Base-by-base conservation (phyloP, 2,113 vertebrate genomes). In the Colistium nudipinnis region DNA sequence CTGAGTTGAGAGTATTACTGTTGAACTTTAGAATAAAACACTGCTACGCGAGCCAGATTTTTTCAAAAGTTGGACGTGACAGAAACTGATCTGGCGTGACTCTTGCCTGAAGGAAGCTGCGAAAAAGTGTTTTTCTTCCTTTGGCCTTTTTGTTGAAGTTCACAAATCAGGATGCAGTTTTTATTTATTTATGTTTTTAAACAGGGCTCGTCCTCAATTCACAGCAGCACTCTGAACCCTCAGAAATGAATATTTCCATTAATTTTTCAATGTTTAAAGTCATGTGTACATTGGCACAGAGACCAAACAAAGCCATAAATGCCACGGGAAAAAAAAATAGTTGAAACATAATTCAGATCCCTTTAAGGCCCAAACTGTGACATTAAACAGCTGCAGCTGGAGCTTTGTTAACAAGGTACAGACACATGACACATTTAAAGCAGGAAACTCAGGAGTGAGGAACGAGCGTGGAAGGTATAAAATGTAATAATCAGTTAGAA, bases 231-330 rank as follows among this genome's bases (percentile, higher is more conserved):
- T 39, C 17, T 28, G 7, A 2, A 53, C 54, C 31, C 7, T 24
- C 17, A 33, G 54, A 64, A 74, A 69, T 10, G 49, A 61, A 62
- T 11, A 48, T 60, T 73, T 59, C 19, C 25, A 49, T 62, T 33
- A 9, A 60, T 45, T 59, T 52, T 28, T 59, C 35, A 20, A 70
- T 31, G 9, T 27, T 30, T 63, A 20, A 36, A 39, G 41, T 39
- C 39, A n/a, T 82, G 62, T 81, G 27, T 83, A 75, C 43, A 41
- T 57, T 81, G 77, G 66, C 62, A 47, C n/a, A 59, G 38, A 57
- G 17, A 57, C 22, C 24, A 70, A 51, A 67, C 28, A 35, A 17
- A 83, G 59, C 28, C 53, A 57, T 36, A 52, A 25, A 31, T 44
- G 25, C 33, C 54, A 44, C 24, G 39, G 17, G 67, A 45, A 41